Evolutionary conservation across 2,113 vertebrate species (phyloP), one percentile per base, ranked within the genome.

Genomic region (Amazona vittata): DNA sequence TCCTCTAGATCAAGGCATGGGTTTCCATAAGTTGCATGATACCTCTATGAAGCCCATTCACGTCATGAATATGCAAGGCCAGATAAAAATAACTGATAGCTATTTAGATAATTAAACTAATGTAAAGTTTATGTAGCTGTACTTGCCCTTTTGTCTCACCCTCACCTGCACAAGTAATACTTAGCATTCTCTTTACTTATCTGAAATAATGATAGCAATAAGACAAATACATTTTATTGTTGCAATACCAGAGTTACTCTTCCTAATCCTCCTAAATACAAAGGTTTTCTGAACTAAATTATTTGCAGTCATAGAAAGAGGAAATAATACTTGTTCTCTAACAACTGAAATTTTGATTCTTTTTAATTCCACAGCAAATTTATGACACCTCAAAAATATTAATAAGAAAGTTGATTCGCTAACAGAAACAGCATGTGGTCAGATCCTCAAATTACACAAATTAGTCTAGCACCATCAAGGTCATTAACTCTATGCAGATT

Each of bases 381-480:
- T 7, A 37, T 52, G 16, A 46, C 7, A 83, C 10, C 25, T 69
- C 31, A 60, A 70, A 93, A 86, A 64, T 33, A 35, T 37, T 74
- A 63, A 69, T 29, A 75, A 47, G 19, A 49, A 89, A 82, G 24
- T 64, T 55, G 46, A 50, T 67, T 68, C 65, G 13, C 60, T 90
- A 84, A 83, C 7, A 93, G 16, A 73, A 12, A 67, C 4, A 46
- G 29, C 20, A 63, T 18, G 15, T 68, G 13, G 24, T 62, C 46
- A 95, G n/a, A 83, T 78, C 14, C 67, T 95, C 29, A 81, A 41
- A 69, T 29, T 73, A 59, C 28, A 83, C 50, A 95, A 93, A 74
- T 74, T 33, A 86, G 9, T 62, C 70, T 86, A 97, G 81, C 94
- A 93, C 92, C 94, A 80, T 85, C 35, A 25, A 86, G 59, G 17